Base-by-base conservation (phyloP, 2,113 vertebrate genomes). In the Hemicordylus capensis region DNA sequence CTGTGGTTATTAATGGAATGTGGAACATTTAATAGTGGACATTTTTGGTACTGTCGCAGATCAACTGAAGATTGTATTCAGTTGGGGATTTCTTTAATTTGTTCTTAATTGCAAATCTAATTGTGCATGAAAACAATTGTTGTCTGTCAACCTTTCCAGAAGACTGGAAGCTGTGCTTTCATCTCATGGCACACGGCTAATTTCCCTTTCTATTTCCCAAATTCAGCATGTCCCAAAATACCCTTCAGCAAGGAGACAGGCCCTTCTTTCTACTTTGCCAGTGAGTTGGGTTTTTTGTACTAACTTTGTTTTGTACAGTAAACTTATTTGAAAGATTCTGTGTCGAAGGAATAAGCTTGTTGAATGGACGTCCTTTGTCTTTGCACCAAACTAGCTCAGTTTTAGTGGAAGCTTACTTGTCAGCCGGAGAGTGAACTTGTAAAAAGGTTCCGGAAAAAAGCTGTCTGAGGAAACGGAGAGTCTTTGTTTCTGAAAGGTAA, bases 221-320 rank as follows among this genome's bases (percentile, higher is more conserved):
- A 97, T 97, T 97, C 96, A 97, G 97, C 97, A 96, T 97, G 96
- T 95, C 97, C 97, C 95, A 97, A 97, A 97, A 97, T 97, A 95
- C 97, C 97, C 95, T 97, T 97, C 97, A 97, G 94, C 97, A 97
- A 97, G 97, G 97, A 97, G 96, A 97, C 97, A 96, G 96, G 96
- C 95, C 97, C 97, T 96, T 97, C 97, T 96, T 97, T 97, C 97
- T 97, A 97, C 97, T 97, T 97, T 96, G 96, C 97, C 97, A 97
- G 97, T 97, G 97, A 97, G 97, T 97, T 96, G 95, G 95, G 96
- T 94, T 97, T 97, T 97, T 96, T 96, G 95, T 96, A 97, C 92
- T 96, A 94, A 97, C 96, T 95, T 96, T 95, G 88, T 93, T 94
- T 63, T 96, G 85, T 92, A 95, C 94, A 95, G 93, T 94, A 95